These are phyloP conservation scores for Cololabis saira DNA, from an alignment of 2,113 vertebrate genomes.

Conservation along the genomic window DNA sequence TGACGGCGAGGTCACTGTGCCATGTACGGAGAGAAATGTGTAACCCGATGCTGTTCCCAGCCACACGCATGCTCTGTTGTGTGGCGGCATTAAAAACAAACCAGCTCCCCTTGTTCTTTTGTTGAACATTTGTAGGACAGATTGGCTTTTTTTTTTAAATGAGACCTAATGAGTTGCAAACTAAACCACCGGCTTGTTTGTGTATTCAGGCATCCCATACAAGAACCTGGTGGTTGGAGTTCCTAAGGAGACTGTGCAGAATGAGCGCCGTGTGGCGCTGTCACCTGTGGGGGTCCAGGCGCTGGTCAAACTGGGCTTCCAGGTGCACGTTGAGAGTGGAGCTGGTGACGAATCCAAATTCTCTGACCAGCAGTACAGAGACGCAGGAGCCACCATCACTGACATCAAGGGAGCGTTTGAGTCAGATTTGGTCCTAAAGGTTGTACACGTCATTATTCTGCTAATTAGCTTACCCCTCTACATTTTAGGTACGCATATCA, in stretches of 20 bases:
- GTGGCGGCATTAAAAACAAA: not conserved
- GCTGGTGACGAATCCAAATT: constrained; percentile 80
- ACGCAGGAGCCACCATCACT: constrained; percentile 72
- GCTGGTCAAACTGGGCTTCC: constrained; percentile 81
- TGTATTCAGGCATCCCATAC: constrained; percentile 65
- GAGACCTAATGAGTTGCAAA: not conserved
- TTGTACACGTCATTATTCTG: constrained; percentile 1
- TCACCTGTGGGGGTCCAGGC: constrained; percentile 75
- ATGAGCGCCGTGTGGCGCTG: constrained; percentile 77
- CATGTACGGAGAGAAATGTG: constrained; percentile 80
- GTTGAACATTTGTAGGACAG: not conserved
- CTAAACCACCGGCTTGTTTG: not conserved
- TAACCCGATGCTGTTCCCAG: constrained; percentile 64
- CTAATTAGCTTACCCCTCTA: not conserved
- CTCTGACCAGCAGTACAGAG: constrained; percentile 76
- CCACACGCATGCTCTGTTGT: constrained; percentile 2
- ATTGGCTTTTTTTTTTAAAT: not conserved
- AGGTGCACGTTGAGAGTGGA: constrained; percentile 77
- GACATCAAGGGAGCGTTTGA: constrained; percentile 69
- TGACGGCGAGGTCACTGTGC: constrained; percentile 68
- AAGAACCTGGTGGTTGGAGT: constrained; percentile 79
- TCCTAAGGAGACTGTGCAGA: constrained; percentile 76
- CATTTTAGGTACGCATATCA: too few relatives aligned
- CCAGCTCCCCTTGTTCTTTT: not conserved
- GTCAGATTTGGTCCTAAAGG: constrained; percentile 81